Conservation (phyloP, 1,140 invertebrate genomes). For the Lethrus apterus region DNA sequence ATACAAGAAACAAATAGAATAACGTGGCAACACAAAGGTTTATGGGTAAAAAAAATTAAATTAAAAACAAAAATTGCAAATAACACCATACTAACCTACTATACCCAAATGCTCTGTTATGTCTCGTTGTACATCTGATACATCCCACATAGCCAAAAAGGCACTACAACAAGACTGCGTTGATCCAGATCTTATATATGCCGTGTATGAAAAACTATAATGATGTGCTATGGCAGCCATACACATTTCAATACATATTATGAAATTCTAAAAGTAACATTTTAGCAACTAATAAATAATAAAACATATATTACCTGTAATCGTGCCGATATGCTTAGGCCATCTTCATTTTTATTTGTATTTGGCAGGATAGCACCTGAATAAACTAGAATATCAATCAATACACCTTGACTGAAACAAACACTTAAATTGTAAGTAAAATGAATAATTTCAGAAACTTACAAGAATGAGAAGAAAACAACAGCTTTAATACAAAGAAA, state of each 20-base stretch:
- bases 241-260: constrained; percentile 98
- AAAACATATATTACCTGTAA: constrained; percentile 66
- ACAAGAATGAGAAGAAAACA: constrained; percentile 98
- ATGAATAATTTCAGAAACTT: constrained; percentile 46
- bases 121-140: constrained; percentile 87
- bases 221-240: constrained; percentile 90
- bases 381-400: constrained; percentile 81
- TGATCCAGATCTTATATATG: constrained; percentile 57
- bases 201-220: constrained; percentile 88
- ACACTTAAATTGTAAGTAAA: constrained; percentile 12
- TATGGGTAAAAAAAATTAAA: neutral
- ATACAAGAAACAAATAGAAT: neutral
- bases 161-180: constrained; percentile 51
- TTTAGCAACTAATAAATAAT: neutral
- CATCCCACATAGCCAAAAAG: constrained; percentile 83
- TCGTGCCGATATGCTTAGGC: constrained; percentile 66
- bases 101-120: constrained; percentile 87
- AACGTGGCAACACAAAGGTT: neutral
- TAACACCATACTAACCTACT: constrained; percentile 54
- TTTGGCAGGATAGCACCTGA: constrained; percentile 62
- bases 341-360: constrained; percentile 57
- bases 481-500: constrained; percentile 98
- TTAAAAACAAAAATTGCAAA: too few relatives aligned
- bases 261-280: constrained; percentile 66
- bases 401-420: constrained; percentile 77